phyloP scores from a whole-genome alignment of 1,140 invertebrate species.

The Sinonovacula constricta region DNA sequence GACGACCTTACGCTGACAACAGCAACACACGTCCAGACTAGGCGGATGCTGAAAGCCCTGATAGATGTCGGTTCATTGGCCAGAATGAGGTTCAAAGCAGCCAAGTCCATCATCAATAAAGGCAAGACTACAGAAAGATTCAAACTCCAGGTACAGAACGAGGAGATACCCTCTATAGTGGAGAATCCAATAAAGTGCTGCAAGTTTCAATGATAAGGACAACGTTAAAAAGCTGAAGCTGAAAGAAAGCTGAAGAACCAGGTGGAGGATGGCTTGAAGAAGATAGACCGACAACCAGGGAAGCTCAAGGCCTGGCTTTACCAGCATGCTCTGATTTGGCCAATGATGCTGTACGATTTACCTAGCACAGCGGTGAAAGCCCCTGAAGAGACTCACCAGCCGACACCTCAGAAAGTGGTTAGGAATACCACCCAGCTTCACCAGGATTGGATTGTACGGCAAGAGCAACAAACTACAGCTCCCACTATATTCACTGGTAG shows the following conservation, averaged over 20 bases:
- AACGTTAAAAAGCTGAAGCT: neutral
- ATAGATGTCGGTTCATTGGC: neutral
- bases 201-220: too few relatives aligned
- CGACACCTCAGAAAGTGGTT: too few relatives aligned
- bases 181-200: too few relatives aligned
- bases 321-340: too few relatives aligned
- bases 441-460: neutral
- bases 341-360: constrained; percentile 12
- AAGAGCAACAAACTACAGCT: constrained; percentile 11
- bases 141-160: too few relatives aligned
- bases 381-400: neutral
- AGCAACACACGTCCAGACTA: too few relatives aligned
- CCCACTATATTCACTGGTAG: constrained; percentile 5
- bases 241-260: constrained; percentile 2
- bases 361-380: constrained; percentile 22
- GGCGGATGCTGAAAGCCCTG: too few relatives aligned
- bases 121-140: constrained; percentile 17
- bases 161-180: too few relatives aligned
- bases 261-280: too few relatives aligned
- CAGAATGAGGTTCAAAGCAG: constrained; percentile 16
- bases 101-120: constrained; percentile 23
- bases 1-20: too few relatives aligned
- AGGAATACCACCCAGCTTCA: too few relatives aligned
- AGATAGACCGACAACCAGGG: constrained; percentile 15
- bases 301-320: constrained; percentile 45